Evolutionary conservation across 1,140 invertebrate species (phyloP).

Genomic region (Drosophila pruinosa): DNA sequence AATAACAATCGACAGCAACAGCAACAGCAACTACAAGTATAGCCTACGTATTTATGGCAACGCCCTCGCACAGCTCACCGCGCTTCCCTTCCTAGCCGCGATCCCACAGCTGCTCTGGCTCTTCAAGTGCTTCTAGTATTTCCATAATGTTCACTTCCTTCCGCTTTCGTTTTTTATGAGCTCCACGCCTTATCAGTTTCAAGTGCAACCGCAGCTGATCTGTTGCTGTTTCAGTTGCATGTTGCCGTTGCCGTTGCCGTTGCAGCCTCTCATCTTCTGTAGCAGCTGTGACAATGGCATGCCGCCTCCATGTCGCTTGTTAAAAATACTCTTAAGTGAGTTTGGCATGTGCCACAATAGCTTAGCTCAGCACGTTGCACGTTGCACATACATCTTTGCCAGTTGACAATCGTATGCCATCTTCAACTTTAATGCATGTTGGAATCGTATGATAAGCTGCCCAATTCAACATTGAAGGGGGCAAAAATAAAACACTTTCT

Average conservation of each 20-base stretch:
- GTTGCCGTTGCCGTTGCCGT: background rate
- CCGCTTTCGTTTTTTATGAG: slow-evolving; percentile 45
- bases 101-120: slow-evolving; percentile 4
- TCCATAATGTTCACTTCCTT: slow-evolving; percentile 70
- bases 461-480: too few species aligned
- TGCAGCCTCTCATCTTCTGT: slow-evolving; percentile 9
- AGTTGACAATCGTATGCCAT: slow-evolving; percentile 3
- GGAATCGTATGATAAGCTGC: too few species aligned
- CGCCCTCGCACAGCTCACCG: background rate
- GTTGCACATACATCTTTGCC: slow-evolving; percentile 4
- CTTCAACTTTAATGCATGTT: too few species aligned
- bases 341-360: slow-evolving; percentile 71
- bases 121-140: slow-evolving; percentile 34
- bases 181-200: slow-evolving; percentile 35
- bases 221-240: background rate
- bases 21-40: background rate
- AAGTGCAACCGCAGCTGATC: slow-evolving; percentile 19
- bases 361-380: slow-evolving; percentile 12
- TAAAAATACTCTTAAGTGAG: slow-evolving; percentile 73
- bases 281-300: slow-evolving; percentile 39
- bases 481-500: too few species aligned
- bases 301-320: slow-evolving; percentile 28
- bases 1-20: slow-evolving; percentile 2
- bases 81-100: background rate
- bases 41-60: slow-evolving; percentile 27